Conservation (phyloP, 2,888 invertebrate genomes). For the Oligia fasciuncula region DNA sequence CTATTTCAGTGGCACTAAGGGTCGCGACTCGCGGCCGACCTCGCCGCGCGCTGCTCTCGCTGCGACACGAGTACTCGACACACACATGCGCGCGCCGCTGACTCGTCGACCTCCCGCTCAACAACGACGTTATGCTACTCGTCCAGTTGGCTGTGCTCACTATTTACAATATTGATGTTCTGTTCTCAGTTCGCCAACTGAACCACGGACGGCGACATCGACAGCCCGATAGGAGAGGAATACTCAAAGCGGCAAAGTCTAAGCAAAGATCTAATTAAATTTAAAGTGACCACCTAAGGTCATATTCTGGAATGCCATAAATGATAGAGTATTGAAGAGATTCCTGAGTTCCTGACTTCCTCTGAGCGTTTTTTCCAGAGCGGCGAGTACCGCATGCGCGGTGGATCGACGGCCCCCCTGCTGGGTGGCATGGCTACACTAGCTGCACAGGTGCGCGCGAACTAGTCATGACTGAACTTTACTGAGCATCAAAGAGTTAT, state of each 20-base stretch:
- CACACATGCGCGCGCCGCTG: constrained; percentile 7
- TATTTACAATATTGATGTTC: background rate
- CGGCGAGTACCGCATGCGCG: background rate
- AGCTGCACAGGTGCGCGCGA: no score
- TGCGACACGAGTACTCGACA: background rate
- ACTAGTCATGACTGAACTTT: background rate
- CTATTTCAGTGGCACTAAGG: constrained; percentile 53
- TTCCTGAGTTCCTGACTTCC: background rate
- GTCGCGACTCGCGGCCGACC: constrained; percentile 48
- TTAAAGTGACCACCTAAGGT: no score
- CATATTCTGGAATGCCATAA: no score
- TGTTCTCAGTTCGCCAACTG: background rate
- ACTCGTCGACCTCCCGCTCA: constrained; percentile 44
- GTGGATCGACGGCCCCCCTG: background rate
- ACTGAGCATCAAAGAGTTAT: background rate
- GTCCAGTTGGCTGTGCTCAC: constrained; percentile 10
- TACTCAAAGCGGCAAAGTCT: background rate
- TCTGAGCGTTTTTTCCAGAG: background rate
- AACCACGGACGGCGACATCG: background rate
- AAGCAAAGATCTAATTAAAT: no score
- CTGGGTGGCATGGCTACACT: no score
- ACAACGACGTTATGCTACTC: background rate
- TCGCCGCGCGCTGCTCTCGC: constrained; percentile 1
- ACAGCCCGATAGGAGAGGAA: background rate
- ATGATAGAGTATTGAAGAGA: background rate